A percentile compares a stretch with the other conserved stretches of the same genome.
phyloP scores from a whole-genome alignment of 2,113 vertebrate species.

The Verasper variegatus region DNA sequence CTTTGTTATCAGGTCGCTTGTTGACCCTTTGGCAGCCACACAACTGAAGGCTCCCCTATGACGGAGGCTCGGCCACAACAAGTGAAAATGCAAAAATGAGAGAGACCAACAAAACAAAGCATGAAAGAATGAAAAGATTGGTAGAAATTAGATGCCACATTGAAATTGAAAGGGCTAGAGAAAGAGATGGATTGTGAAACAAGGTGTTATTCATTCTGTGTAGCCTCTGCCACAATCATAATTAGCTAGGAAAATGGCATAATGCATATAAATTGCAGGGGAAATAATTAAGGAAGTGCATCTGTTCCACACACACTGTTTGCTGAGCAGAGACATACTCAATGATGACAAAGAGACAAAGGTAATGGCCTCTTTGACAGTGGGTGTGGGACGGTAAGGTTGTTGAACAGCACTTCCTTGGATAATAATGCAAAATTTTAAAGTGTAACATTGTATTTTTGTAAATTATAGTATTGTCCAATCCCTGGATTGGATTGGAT shows the following conservation, averaged over 20 bases:
- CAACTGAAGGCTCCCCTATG: not conserved
- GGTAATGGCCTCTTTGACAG: conserved; percentile 18
- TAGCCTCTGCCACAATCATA: conserved; percentile 27
- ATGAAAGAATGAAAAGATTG: not conserved
- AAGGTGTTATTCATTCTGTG: conserved; percentile 47
- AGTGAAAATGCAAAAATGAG: conserved; percentile 8
- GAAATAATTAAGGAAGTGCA: conserved; percentile 53
- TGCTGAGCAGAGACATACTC: conserved; percentile 12
- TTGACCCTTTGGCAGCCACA: conserved; percentile 1
- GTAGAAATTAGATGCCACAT: conserved; percentile 17
- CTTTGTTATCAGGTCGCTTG: conserved; percentile 25
- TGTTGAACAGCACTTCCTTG: too few relatives aligned
- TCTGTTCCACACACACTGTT: conserved; percentile 41
- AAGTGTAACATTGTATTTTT: too few relatives aligned
- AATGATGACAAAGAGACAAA: conserved; percentile 46
- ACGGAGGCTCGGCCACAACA: not conserved
- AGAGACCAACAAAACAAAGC: not conserved
- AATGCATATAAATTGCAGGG: conserved; percentile 63
- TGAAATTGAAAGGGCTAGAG: conserved; percentile 13
- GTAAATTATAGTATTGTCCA: too few relatives aligned
- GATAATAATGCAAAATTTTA: too few relatives aligned
- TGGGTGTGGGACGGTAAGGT: too few relatives aligned
- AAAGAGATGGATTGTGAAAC: conserved; percentile 1
- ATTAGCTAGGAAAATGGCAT: conserved; percentile 54
- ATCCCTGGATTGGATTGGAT: too few relatives aligned